phyloP scores from a whole-genome alignment of 2,113 vertebrate species.

The Phylloscopus trochiloides region DNA sequence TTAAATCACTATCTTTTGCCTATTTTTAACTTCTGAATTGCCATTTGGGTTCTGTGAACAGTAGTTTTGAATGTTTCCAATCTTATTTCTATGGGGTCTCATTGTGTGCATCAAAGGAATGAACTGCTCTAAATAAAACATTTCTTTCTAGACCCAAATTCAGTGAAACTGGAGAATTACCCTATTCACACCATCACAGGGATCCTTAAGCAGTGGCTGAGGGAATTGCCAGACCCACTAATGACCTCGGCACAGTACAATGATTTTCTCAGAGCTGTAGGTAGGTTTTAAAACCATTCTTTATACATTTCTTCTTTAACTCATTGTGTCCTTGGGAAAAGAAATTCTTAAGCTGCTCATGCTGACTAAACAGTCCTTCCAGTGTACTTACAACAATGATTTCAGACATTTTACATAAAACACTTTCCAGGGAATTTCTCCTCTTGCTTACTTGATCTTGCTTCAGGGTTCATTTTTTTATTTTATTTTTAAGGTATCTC shows the following conservation, averaged over 20 bases:
- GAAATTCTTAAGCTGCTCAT: not conserved
- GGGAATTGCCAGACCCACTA: constrained; percentile 92
- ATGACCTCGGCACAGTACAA: constrained; percentile 93
- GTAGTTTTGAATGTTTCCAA: not conserved
- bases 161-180: constrained; percentile 87
- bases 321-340: not conserved
- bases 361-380: not conserved
- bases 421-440: not conserved
- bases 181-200: constrained; percentile 95
- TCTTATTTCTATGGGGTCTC: not conserved
- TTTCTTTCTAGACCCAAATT: constrained; percentile 77
- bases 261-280: constrained; percentile 92
- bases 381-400: not conserved
- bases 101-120: not conserved
- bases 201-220: constrained; percentile 94
- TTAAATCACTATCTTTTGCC: not conserved
- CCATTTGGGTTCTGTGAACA: not conserved
- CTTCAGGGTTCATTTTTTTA: not conserved
- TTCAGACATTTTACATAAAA: not conserved
- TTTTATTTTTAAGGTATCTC: not conserved
- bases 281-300: constrained; percentile 72
- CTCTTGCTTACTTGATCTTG: not conserved
- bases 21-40: not conserved
- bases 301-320: not conserved
- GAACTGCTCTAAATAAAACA: not conserved